A percentile compares a stretch with the other conserved stretches of the same genome.
Evolutionary conservation across 2,888 invertebrate genomes (phyloP).

Genomic region (Parapristionchus giblindavisi): DNA sequence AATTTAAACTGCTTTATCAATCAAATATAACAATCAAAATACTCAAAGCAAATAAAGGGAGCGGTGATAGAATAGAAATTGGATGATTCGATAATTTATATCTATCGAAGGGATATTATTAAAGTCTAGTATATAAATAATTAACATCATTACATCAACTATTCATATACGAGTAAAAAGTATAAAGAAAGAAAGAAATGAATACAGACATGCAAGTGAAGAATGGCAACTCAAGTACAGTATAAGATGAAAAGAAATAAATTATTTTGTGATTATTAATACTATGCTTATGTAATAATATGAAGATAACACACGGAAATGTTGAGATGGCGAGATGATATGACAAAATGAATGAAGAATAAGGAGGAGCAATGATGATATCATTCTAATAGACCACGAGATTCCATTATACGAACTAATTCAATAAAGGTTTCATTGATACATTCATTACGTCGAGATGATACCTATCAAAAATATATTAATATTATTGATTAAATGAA

Average conservation of each 20-base stretch:
- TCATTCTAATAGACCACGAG: slow-evolving; percentile 7
- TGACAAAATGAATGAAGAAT: background rate
- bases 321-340: background rate
- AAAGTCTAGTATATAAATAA: slow-evolving; percentile 20
- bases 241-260: no score
- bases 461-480: background rate
- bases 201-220: no score
- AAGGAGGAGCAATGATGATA: background rate
- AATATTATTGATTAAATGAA: background rate
- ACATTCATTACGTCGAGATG: slow-evolving; percentile 30
- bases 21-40: background rate
- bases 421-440: slow-evolving; percentile 32
- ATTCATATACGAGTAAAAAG: no score
- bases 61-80: background rate
- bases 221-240: no score
- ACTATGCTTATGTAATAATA: no score
- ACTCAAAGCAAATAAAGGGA: background rate
- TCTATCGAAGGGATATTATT: slow-evolving; percentile 8
- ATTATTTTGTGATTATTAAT: no score
- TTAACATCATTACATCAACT: no score
- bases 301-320: background rate
- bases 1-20: slow-evolving; percentile 26
- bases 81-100: no score
- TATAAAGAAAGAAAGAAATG: no score
- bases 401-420: slow-evolving; percentile 14